Percentiles rank a stretch among this genome's conserved stretches.
These are phyloP conservation scores for Thymelicus acteon DNA, from an alignment of 2,888 invertebrate species.

Conservation along the genomic window DNA sequence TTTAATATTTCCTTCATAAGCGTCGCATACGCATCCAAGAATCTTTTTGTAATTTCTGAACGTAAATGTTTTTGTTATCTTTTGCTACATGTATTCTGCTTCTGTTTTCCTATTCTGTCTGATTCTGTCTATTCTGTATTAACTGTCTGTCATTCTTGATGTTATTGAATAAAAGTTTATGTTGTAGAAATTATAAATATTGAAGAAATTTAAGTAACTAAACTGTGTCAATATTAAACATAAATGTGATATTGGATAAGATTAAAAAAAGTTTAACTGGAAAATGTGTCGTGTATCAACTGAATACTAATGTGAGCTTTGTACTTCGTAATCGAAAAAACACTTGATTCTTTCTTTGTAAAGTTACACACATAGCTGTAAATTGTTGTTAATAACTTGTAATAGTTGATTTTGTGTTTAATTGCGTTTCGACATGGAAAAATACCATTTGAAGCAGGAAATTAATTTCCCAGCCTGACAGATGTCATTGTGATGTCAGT, in stretches of 20 bases:
- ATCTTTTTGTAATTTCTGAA: too few species aligned
- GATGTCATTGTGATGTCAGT: slow-evolving; percentile 72
- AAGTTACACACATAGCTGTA: slow-evolving; percentile 5
- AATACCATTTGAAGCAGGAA: slow-evolving; percentile 32
- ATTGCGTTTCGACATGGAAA: slow-evolving; percentile 29
- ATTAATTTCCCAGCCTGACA: slow-evolving; percentile 63
- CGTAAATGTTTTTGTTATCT: slow-evolving; percentile 57
- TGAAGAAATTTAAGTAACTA: slow-evolving; percentile 48
- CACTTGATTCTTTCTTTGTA: slow-evolving; percentile 30
- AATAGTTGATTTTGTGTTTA: slow-evolving; percentile 36
- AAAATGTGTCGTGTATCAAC: slow-evolving; percentile 56
- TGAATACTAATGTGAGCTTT: slow-evolving; percentile 59
- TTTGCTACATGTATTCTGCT: slow-evolving; percentile 56
- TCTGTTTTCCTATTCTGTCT: slow-evolving; percentile 1
- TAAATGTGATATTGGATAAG: slow-evolving; percentile 45
- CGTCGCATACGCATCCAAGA: too few species aligned
- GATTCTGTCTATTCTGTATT: background rate
- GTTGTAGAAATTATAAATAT: slow-evolving; percentile 48
- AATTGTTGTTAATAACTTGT: slow-evolving; percentile 33
- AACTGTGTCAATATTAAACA: slow-evolving; percentile 48
- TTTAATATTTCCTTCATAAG: too few species aligned
- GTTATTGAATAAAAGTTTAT: slow-evolving; percentile 69
- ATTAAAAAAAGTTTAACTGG: slow-evolving; percentile 44
- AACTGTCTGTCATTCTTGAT: slow-evolving; percentile 75
- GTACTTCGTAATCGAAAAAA: slow-evolving; percentile 44